Base-by-base conservation (phyloP, 2,113 vertebrate species). In the Onychorhynchus coronatus region DNA sequence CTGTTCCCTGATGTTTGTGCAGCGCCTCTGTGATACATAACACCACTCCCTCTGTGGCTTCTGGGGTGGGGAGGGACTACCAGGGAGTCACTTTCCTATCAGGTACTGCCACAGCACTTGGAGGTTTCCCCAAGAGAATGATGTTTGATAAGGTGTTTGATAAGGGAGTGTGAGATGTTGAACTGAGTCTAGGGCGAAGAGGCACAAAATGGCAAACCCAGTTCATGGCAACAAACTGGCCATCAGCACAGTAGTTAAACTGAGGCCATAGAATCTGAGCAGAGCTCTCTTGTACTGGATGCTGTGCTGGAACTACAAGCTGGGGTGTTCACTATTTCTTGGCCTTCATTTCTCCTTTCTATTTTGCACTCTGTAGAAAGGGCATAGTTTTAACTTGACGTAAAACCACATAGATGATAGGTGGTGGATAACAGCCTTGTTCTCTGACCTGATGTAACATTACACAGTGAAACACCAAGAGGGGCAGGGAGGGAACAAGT, bases 131-230 rank as follows among this genome's bases (percentile, higher is more conserved):
- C 15, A 35, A 7, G 39, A 59, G 56, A 75, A 44, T 11, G 33
- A 9, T 0, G 0, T 14, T n/a, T n/a, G n/a, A n/a, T n/a, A n/a
- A 7, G 16, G 14, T 9, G 35, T 24, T 91, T 0, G 3, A 6
- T 15, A 16, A 15, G 14, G 10, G 12, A 81, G 4, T 3, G 0
- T 12, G 20, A 50, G 12, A 7, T 37, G 14, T 23, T 87, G 25
- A 31, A n/a, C 59, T 58, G 42, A 66, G 13, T 13, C 19, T 41
- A 0, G 31, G 8, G 6, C 28, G 41, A 52, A 25, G 17, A 49
- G 44, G n/a, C 19, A 27, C 21, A 47, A 70, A 68, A 33, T n/a
- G 42, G 10, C 58, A 85, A 70, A 61, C 3, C 14, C 27, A 11
- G 11, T 28, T 92, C 17, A 39, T 5, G 20, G 22, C 53, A 80